Evolutionary conservation across 2,797 vertebrate genomes (phyloP), one percentile per base, ranked within the genome.

Genomic region (Girardinus metallicus): DNA sequence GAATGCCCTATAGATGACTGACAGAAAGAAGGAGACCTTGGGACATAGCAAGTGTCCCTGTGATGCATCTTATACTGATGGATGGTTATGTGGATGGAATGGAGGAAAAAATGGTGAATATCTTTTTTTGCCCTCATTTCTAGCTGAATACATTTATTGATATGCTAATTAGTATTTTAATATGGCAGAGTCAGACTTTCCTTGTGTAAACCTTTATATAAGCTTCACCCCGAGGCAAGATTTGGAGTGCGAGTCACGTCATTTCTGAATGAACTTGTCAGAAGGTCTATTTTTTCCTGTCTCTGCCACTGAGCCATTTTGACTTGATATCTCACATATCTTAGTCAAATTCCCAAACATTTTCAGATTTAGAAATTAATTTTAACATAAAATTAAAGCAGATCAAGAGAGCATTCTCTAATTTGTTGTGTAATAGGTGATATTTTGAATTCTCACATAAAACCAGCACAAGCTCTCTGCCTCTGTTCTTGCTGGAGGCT

Each of bases 401-500:
- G 4, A 74, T 57, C n/a, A 76, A 57, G 71, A 72, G 72, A 60
- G 26, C 0, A 46, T 41, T 23, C 70, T 72, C 26, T 18, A 18
- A 39, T 55, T 12, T 6, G 49, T 81, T 81, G 47, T 60, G 78
- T 60, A 72, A 83, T 76, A 29, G 62, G 78, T 77, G 11, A 78
- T 79, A 66, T 72, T 79, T 29, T 77, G 73, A 88, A 83, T 21
- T 31, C 75, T 83, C 44, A 75, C 81, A 34, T 55, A 51, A 78
- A 85, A 73, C 85, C 71, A 68, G 83, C 21, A 43, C 72, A 46
- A 75, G 43, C 77, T 74, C 74, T 82, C 62, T 80, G 74, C 78
- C 39, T 74, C 77, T 74, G 29, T 51, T 23, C 55, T 64, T 74
- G 86, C 84, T 83, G 34, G 49, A 87, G 86, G 80, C 76, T 60